phyloP scores from a whole-genome alignment of 2,888 invertebrate species.

The Plutella xylostella region DNA sequence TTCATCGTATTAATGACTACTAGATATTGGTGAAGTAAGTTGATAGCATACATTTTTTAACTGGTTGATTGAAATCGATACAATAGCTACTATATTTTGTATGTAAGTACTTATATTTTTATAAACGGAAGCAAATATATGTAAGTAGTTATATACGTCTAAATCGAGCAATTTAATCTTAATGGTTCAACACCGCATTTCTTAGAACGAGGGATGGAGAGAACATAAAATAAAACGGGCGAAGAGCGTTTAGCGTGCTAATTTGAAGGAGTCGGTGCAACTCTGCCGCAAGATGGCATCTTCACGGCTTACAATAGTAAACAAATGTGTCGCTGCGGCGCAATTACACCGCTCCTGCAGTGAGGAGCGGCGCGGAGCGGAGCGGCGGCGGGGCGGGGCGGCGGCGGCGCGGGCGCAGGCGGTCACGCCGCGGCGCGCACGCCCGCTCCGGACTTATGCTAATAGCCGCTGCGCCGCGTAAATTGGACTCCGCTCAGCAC shows the following conservation, averaged over 20 bases:
- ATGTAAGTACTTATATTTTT: too few relatives aligned
- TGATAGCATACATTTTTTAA: too few relatives aligned
- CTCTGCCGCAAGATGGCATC: conserved; percentile 58
- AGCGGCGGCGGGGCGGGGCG: conserved; percentile 21
- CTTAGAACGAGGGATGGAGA: too few relatives aligned
- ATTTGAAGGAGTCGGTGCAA: conserved; percentile 54
- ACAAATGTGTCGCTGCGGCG: conserved; percentile 63
- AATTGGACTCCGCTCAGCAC: conserved; percentile 61
- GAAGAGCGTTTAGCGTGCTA: conserved; percentile 41
- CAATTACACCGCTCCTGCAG: conserved; percentile 43
- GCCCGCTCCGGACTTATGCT: conserved; percentile 62
- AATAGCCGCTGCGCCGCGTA: conserved; percentile 62
- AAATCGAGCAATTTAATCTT: too few relatives aligned
- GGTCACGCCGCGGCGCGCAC: conserved; percentile 41
- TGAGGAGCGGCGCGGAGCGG: conserved; percentile 16
- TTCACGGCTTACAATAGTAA: conserved; percentile 67
- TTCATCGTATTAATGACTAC: too few relatives aligned
- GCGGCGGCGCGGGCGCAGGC: conserved; percentile 25
- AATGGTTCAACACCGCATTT: too few relatives aligned
- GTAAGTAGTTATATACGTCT: too few relatives aligned
- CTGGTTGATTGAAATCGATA: too few relatives aligned
- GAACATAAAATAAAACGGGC: conserved; percentile 13
- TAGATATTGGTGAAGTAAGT: too few relatives aligned
- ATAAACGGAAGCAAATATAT: too few relatives aligned
- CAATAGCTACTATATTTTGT: too few relatives aligned